Evolutionary conservation across 2,113 vertebrate genomes (phyloP).

Genomic region (Phasianus colchicus): DNA sequence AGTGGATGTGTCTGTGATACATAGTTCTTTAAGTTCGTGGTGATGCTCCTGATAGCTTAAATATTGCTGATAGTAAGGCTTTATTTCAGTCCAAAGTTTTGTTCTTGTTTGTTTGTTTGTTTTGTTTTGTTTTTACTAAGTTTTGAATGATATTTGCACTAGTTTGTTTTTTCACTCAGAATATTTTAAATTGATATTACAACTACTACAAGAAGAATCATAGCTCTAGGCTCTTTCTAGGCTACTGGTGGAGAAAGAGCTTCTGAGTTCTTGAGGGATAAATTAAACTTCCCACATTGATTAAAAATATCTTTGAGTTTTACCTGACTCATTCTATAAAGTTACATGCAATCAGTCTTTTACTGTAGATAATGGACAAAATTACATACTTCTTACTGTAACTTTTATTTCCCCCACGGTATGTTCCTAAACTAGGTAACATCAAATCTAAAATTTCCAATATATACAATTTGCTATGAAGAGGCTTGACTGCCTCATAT

Average conservation of each 20-base stretch:
- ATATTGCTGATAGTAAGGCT: background rate
- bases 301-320: background rate
- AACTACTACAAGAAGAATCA: accelerated
- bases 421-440: background rate
- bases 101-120: background rate
- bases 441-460: background rate
- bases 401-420: background rate
- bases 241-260: background rate
- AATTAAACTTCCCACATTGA: background rate
- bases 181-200: background rate
- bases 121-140: background rate
- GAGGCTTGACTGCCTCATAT: background rate
- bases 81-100: background rate
- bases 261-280: background rate
- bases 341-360: accelerated
- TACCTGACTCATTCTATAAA: background rate
- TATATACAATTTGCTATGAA: background rate
- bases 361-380: background rate
- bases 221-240: background rate
- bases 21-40: background rate
- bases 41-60: background rate
- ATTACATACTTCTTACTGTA: background rate
- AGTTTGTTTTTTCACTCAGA: background rate
- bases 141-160: background rate
- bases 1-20: background rate